Conservation (phyloP, 2,113 vertebrate genomes). For the Calypte anna region DNA sequence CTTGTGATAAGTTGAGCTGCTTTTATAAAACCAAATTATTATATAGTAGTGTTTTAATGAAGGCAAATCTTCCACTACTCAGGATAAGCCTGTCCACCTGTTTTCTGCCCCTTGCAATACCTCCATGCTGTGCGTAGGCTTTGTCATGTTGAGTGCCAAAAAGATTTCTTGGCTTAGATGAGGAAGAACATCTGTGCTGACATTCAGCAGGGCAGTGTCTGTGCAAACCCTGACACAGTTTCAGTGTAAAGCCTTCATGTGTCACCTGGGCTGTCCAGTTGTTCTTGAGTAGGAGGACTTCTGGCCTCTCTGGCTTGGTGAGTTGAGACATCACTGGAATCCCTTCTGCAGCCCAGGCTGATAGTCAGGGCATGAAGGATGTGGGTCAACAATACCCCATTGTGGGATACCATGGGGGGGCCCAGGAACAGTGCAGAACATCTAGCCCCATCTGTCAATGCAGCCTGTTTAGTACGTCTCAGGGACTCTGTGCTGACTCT, state of each 20-base stretch:
- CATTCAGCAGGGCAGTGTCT: not conserved
- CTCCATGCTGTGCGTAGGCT: not conserved
- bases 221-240: not conserved
- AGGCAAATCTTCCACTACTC: not conserved
- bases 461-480: not conserved
- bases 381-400: not conserved
- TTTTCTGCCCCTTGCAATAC: not conserved
- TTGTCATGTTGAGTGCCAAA: not conserved
- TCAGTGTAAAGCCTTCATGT: fast-evolving
- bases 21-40: not conserved
- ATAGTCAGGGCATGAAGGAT: not conserved
- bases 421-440: not conserved
- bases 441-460: fast-evolving
- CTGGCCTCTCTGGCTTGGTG: not conserved
- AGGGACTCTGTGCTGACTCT: not conserved
- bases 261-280: not conserved
- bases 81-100: not conserved
- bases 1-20: not conserved
- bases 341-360: not conserved
- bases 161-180: not conserved
- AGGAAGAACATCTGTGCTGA: not conserved
- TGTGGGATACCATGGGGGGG: fast-evolving
- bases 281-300: not conserved
- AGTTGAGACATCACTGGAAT: not conserved
- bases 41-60: not conserved